Percentiles rank a stretch among this genome's conserved stretches.
phyloP scores from a whole-genome alignment of 2,888 invertebrate genomes.

The Vanessa cardui region DNA sequence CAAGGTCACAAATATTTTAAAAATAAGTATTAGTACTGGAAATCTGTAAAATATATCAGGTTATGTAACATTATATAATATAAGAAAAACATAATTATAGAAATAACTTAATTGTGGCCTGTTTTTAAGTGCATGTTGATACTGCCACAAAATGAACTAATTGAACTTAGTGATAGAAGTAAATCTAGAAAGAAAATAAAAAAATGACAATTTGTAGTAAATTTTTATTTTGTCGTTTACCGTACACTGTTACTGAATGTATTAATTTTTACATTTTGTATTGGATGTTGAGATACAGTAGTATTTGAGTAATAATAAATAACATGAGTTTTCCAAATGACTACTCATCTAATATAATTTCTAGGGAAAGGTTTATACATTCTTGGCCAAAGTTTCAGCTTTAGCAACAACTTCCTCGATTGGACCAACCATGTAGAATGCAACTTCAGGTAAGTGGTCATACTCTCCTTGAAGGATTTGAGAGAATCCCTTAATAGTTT shows the following conservation, averaged over 20 bases:
- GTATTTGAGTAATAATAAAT: constrained; percentile 27
- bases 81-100: neutral
- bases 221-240: constrained; percentile 6
- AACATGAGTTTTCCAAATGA: constrained; percentile 22
- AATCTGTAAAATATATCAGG: neutral
- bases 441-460: constrained; percentile 95
- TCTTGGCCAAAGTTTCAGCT: constrained; percentile 89
- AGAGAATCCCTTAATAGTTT: constrained; percentile 95
- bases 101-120: too few relatives aligned
- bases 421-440: constrained; percentile 98
- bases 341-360: constrained; percentile 27
- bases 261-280: constrained; percentile 15
- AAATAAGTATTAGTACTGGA: too few relatives aligned
- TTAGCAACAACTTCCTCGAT: constrained; percentile 94
- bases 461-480: constrained; percentile 92
- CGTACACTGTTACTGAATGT: constrained; percentile 10
- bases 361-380: constrained; percentile 44
- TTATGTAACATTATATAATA: constrained; percentile 1
- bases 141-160: too few relatives aligned
- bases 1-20: too few relatives aligned
- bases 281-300: constrained; percentile 17
- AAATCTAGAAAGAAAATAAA: neutral
- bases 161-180: too few relatives aligned
- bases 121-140: too few relatives aligned
- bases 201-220: neutral